Conservation (phyloP, 2,113 vertebrate genomes). For the Sus scrofa region DNA sequence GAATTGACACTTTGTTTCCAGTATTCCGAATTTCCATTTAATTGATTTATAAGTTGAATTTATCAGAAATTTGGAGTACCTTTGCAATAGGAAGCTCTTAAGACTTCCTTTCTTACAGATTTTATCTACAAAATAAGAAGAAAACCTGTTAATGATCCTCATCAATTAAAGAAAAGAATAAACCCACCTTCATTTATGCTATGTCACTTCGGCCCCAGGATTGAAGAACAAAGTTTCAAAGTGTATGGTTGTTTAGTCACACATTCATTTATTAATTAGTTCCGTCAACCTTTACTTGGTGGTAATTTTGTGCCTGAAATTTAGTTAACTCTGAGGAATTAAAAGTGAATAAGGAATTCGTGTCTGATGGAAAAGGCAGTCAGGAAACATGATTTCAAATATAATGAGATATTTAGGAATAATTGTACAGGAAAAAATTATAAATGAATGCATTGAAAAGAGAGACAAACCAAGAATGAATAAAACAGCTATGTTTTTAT, state of each 20-base stretch:
- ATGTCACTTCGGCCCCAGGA: background rate
- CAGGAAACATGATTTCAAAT: conserved; percentile 68
- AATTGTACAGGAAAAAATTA: conserved; percentile 1
- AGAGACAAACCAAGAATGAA: conserved; percentile 56
- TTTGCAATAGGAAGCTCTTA: conserved; percentile 8
- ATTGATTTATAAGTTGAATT: conserved; percentile 26
- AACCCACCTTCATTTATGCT: conserved; percentile 15
- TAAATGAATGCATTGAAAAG: conserved; percentile 11
- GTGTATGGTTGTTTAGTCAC: background rate
- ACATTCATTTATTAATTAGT: conserved; percentile 18
- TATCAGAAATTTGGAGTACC: conserved; percentile 19
- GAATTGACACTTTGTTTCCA: background rate
- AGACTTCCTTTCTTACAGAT: background rate
- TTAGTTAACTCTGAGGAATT: conserved; percentile 54
- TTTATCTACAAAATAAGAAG: conserved; percentile 30
- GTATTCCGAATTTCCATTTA: background rate
- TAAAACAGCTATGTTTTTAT: conserved; percentile 53
- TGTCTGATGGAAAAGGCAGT: conserved; percentile 64
- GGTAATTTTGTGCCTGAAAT: conserved; percentile 39
- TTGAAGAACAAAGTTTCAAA: conserved; percentile 22
- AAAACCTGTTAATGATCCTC: background rate
- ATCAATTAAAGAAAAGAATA: conserved; percentile 25
- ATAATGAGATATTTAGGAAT: conserved; percentile 68
- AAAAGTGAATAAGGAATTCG: conserved; percentile 40
- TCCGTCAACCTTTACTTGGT: conserved; percentile 14